Conservation (phyloP, 2,888 invertebrate genomes). For the Ellobium chinense region DNA sequence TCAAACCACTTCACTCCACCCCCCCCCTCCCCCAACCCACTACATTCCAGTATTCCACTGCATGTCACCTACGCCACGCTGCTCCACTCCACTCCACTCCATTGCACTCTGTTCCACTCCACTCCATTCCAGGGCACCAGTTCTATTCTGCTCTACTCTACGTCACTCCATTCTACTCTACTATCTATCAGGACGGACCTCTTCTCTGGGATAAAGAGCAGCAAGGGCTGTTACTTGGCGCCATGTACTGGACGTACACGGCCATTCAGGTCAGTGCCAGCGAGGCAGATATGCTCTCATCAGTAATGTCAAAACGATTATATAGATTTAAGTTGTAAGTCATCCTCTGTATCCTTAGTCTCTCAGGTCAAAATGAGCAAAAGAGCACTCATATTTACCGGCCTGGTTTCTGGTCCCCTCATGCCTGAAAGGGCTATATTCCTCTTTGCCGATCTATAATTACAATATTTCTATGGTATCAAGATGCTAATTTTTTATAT, state of each 20-base stretch:
- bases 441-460: too few relatives aligned
- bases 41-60: too few relatives aligned
- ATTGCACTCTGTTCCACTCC: slow-evolving; percentile 7
- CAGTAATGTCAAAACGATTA: too few relatives aligned
- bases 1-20: not conserved
- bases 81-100: slow-evolving; percentile 15
- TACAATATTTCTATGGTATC: too few relatives aligned
- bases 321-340: too few relatives aligned
- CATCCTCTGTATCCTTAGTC: too few relatives aligned
- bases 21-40: not conserved
- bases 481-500: too few relatives aligned
- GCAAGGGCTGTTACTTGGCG: slow-evolving; percentile 81
- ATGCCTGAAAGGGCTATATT: too few relatives aligned
- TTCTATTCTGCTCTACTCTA: slow-evolving; percentile 12
- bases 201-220: slow-evolving; percentile 82
- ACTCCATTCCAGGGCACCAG: slow-evolving; percentile 7
- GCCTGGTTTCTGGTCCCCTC: too few relatives aligned
- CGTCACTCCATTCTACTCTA: slow-evolving; percentile 13
- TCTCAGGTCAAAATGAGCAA: too few relatives aligned
- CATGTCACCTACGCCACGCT: slow-evolving; percentile 8
- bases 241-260: slow-evolving; percentile 82
- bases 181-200: slow-evolving; percentile 70
- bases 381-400: too few relatives aligned
- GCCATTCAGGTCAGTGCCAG: slow-evolving; percentile 75
- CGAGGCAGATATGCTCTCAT: too few relatives aligned